A percentile compares a stretch with the other conserved stretches of the same genome.
Conservation (phyloP, 1,140 invertebrate genomes). For the Mactra quadrangularis region DNA sequence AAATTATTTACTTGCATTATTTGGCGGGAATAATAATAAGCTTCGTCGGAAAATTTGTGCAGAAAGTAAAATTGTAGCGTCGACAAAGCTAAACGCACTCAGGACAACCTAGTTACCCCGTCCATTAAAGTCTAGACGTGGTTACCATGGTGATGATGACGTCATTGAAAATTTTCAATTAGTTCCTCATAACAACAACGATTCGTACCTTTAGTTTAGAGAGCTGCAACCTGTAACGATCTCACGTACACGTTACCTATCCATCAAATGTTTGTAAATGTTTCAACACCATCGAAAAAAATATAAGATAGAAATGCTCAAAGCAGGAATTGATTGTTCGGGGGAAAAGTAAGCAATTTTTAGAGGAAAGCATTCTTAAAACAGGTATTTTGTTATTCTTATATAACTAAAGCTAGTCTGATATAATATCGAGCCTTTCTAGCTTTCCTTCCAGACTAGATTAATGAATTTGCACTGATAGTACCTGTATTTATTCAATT, state of each 20-base stretch:
- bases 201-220: conserved; percentile 31
- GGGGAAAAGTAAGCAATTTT: no score
- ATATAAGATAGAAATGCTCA: conserved; percentile 1
- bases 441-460: background rate
- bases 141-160: conserved; percentile 49
- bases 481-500: no score
- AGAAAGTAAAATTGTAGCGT: background rate
- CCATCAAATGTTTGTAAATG: conserved; percentile 26
- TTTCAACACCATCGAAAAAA: conserved; percentile 30
- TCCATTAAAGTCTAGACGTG: conserved; percentile 40
- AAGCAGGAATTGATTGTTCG: no score
- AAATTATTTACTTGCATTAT: background rate
- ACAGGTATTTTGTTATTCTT: background rate
- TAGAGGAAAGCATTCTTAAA: background rate
- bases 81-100: conserved; percentile 8
- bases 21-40: background rate
- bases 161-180: conserved; percentile 55
- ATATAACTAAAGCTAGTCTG: background rate
- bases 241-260: conserved; percentile 27
- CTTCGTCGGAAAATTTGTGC: background rate
- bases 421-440: background rate
- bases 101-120: conserved; percentile 29
- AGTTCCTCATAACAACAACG: conserved; percentile 60
- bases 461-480: no score
- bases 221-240: conserved; percentile 45